Conservation (phyloP, 1,140 invertebrate genomes). For the Schlechtendalia chinensis region DNA sequence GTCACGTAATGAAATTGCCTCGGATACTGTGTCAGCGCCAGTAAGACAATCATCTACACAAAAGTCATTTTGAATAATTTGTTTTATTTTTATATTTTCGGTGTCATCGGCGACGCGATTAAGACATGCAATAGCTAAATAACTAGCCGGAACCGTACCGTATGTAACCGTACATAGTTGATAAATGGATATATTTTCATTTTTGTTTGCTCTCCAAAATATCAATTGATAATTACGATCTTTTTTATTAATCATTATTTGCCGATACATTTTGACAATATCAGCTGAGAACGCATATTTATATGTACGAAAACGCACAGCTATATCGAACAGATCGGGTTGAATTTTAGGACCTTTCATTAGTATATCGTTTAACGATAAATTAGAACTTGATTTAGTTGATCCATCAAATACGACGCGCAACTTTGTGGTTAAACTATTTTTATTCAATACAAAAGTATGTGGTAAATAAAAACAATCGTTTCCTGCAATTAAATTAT, state of each 20-base stretch:
- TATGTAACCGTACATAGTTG: conserved; percentile 45
- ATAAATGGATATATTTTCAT: conserved; percentile 44
- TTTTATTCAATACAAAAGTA: conserved; percentile 49
- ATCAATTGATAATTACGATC: conserved; percentile 42
- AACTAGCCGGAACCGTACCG: conserved; percentile 27
- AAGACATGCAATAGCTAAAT: conserved; percentile 26
- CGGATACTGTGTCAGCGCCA: conserved; percentile 18
- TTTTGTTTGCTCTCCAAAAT: conserved; percentile 45
- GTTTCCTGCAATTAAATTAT: no score
- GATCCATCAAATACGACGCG: conserved; percentile 52
- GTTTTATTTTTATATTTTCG: not conserved
- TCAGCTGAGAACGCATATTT: conserved; percentile 52
- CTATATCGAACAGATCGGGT: conserved; percentile 49
- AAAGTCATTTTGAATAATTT: conserved; percentile 30
- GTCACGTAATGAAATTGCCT: conserved; percentile 11
- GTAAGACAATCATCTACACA: no score
- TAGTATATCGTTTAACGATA: conserved; percentile 52
- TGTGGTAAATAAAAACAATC: conserved; percentile 49
- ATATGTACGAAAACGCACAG: conserved; percentile 50
- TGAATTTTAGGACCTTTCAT: conserved; percentile 50
- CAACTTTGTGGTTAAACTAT: conserved; percentile 49
- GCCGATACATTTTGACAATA: conserved; percentile 52
- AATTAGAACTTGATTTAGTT: conserved; percentile 32
- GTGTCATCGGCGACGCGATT: conserved; percentile 19
- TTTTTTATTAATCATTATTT: conserved; percentile 37